These are phyloP conservation scores for Cataglyphis altisquamis DNA, from an alignment of 2,888 invertebrate species.

Conservation along the genomic window DNA sequence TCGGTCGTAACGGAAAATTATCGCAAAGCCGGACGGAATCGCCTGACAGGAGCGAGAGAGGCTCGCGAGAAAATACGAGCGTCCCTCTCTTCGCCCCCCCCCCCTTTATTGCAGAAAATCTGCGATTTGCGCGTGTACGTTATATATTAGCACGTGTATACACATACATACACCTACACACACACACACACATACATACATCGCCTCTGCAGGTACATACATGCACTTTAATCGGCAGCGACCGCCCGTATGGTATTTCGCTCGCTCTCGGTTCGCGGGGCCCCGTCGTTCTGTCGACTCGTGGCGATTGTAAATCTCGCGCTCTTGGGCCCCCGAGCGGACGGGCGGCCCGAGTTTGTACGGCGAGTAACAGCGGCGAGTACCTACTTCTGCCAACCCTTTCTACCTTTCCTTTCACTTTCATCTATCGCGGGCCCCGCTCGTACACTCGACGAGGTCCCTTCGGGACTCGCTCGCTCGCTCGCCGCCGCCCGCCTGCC, in stretches of 20 bases:
- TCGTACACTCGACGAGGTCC: conserved; percentile 73
- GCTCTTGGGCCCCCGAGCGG: conserved; percentile 66
- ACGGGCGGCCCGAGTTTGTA: conserved; percentile 62
- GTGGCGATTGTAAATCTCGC: conserved; percentile 80
- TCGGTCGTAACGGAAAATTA: conserved; percentile 56
- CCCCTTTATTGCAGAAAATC: conserved; percentile 49
- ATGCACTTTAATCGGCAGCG: conserved; percentile 46
- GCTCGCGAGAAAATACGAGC: conserved; percentile 54
- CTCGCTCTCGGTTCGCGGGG: conserved; percentile 60
- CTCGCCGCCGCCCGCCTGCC: conserved; percentile 77
- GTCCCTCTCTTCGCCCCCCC: conserved; percentile 42
- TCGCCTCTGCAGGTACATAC: conserved; percentile 42
- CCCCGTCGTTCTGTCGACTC: conserved; percentile 69
- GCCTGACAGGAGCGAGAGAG: conserved; percentile 42
- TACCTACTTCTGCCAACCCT: conserved; percentile 80
- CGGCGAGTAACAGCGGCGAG: conserved; percentile 72
- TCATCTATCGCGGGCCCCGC: conserved; percentile 81
- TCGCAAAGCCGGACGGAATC: conserved; percentile 54
- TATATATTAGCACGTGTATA: conserved; percentile 29
- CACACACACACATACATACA: background rate
- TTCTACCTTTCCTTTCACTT: conserved; percentile 86
- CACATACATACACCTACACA: background rate
- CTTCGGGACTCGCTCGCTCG: conserved; percentile 70
- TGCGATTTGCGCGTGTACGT: conserved; percentile 36
- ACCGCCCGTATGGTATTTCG: conserved; percentile 70